Conservation (phyloP, 2,797 vertebrate genomes). For the Pseudochromis fuscus region DNA sequence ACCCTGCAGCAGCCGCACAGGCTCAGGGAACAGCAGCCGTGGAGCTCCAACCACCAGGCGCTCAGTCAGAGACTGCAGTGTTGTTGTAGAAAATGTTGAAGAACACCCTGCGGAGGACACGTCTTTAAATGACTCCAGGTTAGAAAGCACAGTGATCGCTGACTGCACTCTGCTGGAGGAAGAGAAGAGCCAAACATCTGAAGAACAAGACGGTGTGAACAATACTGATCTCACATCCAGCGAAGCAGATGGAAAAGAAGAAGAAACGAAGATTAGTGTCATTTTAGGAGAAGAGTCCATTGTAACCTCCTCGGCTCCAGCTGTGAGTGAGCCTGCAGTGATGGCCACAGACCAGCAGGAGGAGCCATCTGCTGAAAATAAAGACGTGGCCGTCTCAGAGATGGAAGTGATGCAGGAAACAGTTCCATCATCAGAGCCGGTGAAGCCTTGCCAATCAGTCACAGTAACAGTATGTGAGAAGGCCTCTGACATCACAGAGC, state of each 20-base stretch:
- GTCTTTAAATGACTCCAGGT: constrained; percentile 53
- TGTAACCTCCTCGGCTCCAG: neutral
- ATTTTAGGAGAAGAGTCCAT: constrained; percentile 15
- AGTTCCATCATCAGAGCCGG: constrained; percentile 35
- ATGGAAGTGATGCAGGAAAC: constrained; percentile 67
- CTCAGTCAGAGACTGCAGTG: constrained; percentile 6
- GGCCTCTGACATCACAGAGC: constrained; percentile 28
- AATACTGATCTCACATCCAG: neutral
- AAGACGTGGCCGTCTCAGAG: constrained; percentile 33
- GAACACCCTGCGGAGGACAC: constrained; percentile 30
- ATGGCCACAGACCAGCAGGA: constrained; percentile 67
- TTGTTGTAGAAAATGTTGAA: constrained; percentile 9
- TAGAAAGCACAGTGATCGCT: constrained; percentile 64
- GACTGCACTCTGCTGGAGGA: constrained; percentile 72
- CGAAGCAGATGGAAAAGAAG: neutral
- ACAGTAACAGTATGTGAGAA: constrained; percentile 39
- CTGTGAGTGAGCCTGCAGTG: constrained; percentile 55
- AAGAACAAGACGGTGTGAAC: constrained; percentile 1
- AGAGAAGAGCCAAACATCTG: constrained; percentile 42
- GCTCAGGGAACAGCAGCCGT: constrained; percentile 71
- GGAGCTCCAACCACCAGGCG: constrained; percentile 17
- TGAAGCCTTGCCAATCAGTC: constrained; percentile 38
- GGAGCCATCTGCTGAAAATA: constrained; percentile 63
- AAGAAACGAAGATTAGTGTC: neutral
- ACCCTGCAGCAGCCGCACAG: constrained; percentile 80